These are phyloP conservation scores for Microhierax caerulescens DNA, from an alignment of 2,797 vertebrate genomes.

Conservation along the genomic window DNA sequence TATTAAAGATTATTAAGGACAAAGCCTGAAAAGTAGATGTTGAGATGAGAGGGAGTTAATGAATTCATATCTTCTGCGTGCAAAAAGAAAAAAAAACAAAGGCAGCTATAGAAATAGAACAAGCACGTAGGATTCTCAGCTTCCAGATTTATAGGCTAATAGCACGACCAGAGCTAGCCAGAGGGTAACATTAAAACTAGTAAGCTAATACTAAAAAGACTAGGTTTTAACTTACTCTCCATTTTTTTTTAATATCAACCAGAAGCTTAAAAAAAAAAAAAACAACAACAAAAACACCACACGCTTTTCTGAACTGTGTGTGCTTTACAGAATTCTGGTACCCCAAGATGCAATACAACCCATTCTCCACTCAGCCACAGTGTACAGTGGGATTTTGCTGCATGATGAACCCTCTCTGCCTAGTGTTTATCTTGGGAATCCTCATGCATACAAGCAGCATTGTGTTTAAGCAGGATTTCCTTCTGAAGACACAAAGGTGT, in stretches of 20 bases:
- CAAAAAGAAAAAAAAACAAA: background rate
- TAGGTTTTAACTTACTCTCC: background rate
- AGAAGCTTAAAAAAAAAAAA: background rate
- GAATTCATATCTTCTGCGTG: conserved; percentile 8
- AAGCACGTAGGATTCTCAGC: background rate
- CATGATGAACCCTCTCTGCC: background rate
- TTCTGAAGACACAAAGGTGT: background rate
- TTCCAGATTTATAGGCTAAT: background rate
- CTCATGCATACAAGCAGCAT: background rate
- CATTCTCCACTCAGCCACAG: background rate
- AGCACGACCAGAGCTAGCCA: background rate
- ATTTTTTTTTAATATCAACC: background rate
- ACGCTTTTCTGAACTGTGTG: background rate
- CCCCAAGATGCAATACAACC: background rate
- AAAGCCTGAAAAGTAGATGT: background rate
- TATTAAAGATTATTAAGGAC: background rate
- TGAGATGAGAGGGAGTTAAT: conserved; percentile 4
- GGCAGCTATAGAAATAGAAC: background rate
- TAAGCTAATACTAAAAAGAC: background rate
- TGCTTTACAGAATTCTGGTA: background rate
- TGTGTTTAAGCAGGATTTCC: background rate
- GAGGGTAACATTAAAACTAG: background rate
- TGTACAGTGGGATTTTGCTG: background rate
- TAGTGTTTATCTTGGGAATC: background rate
- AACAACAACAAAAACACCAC: rapidly evolving